Evolutionary conservation across 2,888 invertebrate genomes (phyloP).

Genomic region (Sarcophaga subvicina): DNA sequence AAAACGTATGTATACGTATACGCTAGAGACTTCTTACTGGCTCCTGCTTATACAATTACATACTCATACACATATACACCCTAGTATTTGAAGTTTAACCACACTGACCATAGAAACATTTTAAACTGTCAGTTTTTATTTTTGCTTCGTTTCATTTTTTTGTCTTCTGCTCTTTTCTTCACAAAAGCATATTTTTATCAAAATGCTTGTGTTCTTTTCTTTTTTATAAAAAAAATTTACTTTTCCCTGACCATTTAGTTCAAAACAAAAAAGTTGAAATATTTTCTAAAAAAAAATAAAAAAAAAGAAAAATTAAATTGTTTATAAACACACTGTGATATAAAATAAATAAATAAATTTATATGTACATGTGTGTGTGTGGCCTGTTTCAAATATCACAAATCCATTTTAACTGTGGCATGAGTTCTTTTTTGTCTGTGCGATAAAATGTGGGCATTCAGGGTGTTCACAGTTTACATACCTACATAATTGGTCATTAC

Average conservation of each 20-base stretch:
- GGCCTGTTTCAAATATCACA: neutral
- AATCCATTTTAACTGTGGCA: conserved; percentile 9
- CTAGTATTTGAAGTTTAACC: conserved; percentile 48
- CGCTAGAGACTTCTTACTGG: conserved; percentile 3
- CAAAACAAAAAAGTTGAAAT: conserved; percentile 36
- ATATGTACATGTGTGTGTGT: neutral
- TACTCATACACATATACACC: conserved; percentile 23
- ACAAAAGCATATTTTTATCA: conserved; percentile 48
- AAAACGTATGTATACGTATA: neutral
- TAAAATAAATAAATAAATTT: conserved; percentile 34
- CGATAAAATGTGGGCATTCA: neutral
- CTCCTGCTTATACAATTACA: conserved; percentile 3
- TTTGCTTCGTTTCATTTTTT: conserved; percentile 1
- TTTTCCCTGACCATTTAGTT: conserved; percentile 49
- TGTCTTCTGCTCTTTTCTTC: conserved; percentile 14
- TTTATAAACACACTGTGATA: conserved; percentile 50
- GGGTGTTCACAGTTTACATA: neutral
- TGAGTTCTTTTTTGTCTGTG: neutral
- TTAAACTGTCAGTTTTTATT: conserved; percentile 68
- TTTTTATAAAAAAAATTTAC: conserved; percentile 16
- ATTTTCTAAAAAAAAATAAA: conserved; percentile 7
- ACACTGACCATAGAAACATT: conserved; percentile 63
- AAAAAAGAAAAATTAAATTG: conserved; percentile 53
- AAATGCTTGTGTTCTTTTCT: neutral
- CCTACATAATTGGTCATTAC: too few relatives aligned